Percentiles rank a stretch among this genome's conserved stretches.
These are phyloP conservation scores for Dromas ardeola DNA, from an alignment of 2,113 vertebrate genomes.

Conservation along the genomic window DNA sequence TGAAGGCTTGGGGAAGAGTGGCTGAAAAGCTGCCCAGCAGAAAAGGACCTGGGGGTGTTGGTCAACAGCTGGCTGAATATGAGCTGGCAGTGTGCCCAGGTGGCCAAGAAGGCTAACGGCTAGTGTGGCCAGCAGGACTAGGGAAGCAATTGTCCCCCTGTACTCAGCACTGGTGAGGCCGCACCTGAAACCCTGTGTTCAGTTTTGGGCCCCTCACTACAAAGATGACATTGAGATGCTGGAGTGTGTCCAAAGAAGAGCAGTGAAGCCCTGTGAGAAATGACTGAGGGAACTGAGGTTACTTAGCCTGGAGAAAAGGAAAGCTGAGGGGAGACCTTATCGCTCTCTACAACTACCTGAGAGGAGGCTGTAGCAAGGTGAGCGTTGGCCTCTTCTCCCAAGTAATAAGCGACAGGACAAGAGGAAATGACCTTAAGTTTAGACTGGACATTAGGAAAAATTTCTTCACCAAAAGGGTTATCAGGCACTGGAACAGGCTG, in stretches of 20 bases:
- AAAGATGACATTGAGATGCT: not conserved
- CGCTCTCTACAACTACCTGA: not conserved
- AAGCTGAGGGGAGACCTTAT: not conserved
- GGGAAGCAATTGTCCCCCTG: accelerated
- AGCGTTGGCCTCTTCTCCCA: not conserved
- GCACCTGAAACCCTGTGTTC: accelerated
- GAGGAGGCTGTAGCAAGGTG: not conserved
- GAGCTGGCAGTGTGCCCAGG: not conserved
- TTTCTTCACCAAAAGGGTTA: not conserved
- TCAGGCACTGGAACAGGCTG: accelerated
- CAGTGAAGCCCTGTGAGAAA: accelerated
- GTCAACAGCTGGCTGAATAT: accelerated
- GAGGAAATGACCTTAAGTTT: not conserved
- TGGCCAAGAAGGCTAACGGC: accelerated
- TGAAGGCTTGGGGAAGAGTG: not conserved
- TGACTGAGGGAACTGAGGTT: accelerated
- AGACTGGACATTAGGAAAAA: not conserved
- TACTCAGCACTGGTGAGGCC: accelerated
- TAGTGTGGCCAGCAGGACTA: not conserved
- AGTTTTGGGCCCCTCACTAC: not conserved
- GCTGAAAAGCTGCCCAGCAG: not conserved
- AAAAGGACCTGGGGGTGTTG: not conserved
- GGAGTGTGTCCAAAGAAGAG: accelerated
- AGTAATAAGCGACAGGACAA: not conserved
- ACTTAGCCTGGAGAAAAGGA: not conserved